These are phyloP conservation scores for Pseudomyrmex dendroicus DNA, from an alignment of 1,140 invertebrate genomes.

Conservation along the genomic window DNA sequence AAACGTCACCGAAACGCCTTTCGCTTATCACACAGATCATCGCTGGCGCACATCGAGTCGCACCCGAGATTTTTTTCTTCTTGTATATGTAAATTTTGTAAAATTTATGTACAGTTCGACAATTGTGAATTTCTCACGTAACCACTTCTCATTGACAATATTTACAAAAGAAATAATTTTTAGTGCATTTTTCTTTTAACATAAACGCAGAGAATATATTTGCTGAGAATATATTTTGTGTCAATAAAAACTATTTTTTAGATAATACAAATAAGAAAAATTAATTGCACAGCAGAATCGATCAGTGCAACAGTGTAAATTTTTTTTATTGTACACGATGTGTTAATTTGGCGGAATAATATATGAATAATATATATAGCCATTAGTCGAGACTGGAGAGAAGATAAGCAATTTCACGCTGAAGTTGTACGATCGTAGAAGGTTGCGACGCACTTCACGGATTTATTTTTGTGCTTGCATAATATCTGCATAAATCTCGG, in stretches of 20 bases:
- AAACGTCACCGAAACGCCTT: neutral
- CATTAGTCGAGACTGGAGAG: neutral
- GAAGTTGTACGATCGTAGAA: neutral
- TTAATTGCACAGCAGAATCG: neutral
- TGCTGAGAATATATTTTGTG: no score
- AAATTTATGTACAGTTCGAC: no score
- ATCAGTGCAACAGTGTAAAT: neutral
- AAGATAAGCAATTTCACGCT: constrained; percentile 16
- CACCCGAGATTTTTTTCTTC: neutral
- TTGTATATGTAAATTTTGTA: no score
- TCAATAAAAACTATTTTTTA: no score
- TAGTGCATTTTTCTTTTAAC: no score
- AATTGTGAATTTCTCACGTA: no score
- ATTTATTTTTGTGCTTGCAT: neutral
- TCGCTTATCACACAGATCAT: constrained; percentile 4
- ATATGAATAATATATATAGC: neutral
- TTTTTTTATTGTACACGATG: neutral
- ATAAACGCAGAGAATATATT: no score
- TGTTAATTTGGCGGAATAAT: neutral
- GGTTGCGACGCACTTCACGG: neutral
- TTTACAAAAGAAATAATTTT: no score
- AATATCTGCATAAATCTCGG: neutral
- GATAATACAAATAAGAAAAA: neutral
- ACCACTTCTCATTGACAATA: no score
- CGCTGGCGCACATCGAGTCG: neutral